Evolutionary conservation across 2,113 vertebrate species (phyloP).

Genomic region (Megatriorchis doriae): DNA sequence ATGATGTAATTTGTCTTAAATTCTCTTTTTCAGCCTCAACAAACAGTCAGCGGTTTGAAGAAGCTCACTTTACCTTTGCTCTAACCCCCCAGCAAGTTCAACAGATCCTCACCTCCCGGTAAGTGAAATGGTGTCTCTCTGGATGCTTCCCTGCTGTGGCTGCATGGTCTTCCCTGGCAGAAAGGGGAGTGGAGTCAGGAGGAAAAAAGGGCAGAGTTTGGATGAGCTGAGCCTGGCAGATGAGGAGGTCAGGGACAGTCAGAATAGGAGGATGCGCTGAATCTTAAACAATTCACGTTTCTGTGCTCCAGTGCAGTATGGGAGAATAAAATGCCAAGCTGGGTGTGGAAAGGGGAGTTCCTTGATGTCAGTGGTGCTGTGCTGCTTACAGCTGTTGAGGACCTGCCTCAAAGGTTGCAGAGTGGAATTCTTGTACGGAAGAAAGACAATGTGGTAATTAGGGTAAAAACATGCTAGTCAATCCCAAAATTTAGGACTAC

Average conservation of each 20-base stretch:
- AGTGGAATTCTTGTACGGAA: background rate
- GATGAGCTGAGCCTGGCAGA: background rate
- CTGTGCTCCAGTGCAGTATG: background rate
- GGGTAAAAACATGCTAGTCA: background rate
- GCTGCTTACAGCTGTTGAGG: background rate
- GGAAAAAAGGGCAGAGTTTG: background rate
- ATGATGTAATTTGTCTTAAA: background rate
- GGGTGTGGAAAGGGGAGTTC: background rate
- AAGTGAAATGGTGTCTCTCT: background rate
- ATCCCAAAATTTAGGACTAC: no score
- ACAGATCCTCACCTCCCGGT: conserved; percentile 77
- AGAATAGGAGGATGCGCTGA: background rate
- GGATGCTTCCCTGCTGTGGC: no score
- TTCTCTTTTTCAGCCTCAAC: conserved; percentile 57
- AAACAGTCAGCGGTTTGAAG: conserved; percentile 72
- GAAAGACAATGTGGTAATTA: background rate
- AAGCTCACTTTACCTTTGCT: conserved; percentile 75
- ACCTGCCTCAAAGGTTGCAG: background rate
- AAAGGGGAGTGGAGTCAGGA: background rate
- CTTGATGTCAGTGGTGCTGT: background rate
- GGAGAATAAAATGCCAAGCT: background rate
- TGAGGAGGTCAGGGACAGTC: background rate
- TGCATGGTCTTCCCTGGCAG: background rate
- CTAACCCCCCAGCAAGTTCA: conserved; percentile 77
- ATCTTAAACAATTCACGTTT: accelerated